Conservation (phyloP, 2,113 vertebrate species). For the Xiphophorus maculatus region DNA sequence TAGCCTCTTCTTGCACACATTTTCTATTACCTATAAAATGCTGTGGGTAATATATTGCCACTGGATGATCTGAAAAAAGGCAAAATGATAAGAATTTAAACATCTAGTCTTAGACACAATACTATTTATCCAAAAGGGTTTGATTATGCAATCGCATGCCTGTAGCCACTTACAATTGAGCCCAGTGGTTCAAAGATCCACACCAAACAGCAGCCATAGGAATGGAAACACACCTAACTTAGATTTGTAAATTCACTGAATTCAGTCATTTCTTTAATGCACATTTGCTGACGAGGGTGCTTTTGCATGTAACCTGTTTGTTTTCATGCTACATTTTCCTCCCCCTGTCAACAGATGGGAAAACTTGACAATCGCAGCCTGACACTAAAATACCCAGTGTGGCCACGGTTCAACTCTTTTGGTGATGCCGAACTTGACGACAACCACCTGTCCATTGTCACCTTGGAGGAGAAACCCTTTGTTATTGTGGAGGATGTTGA, state of each 20-base stretch:
- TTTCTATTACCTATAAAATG: background rate
- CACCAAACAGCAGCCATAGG: background rate
- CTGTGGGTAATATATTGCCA: background rate
- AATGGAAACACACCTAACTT: background rate
- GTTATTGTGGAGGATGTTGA: slow-evolving; percentile 98
- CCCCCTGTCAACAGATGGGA: slow-evolving; percentile 85
- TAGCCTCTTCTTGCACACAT: background rate
- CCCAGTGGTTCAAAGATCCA: background rate
- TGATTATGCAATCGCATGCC: background rate
- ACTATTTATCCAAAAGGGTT: background rate
- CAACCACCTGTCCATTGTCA: slow-evolving; percentile 97
- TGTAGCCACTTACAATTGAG: background rate
- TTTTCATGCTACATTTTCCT: background rate
- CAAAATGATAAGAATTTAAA: background rate
- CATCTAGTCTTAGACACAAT: background rate
- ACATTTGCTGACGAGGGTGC: too few species aligned
- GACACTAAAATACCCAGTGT: slow-evolving; percentile 92
- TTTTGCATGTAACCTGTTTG: background rate
- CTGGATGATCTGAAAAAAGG: background rate
- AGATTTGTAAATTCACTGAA: background rate
- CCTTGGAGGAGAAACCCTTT: slow-evolving; percentile 97
- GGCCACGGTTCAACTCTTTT: slow-evolving; percentile 94
- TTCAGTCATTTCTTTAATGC: background rate
- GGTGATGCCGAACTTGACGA: slow-evolving; percentile 91
- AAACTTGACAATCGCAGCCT: slow-evolving; percentile 95